These are phyloP conservation scores for Aulostomus chinensis DNA, from an alignment of 2,797 vertebrate genomes.

Conservation along the genomic window DNA sequence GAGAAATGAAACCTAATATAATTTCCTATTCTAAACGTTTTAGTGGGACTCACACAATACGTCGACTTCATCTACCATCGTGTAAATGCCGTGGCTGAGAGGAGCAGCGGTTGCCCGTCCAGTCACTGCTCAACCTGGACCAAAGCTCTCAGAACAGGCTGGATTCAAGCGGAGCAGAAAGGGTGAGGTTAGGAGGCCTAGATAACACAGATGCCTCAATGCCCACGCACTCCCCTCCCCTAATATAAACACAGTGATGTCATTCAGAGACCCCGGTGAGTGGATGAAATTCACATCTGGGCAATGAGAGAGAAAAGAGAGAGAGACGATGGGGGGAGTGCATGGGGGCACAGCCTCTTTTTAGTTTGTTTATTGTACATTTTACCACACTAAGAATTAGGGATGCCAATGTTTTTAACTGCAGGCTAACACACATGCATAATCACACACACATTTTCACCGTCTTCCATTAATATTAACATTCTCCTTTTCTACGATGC, in stretches of 20 bases:
- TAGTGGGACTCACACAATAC: too few species aligned
- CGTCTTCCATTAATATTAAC: constrained; percentile 71
- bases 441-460: constrained; percentile 42
- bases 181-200: constrained; percentile 60
- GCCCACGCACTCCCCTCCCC: constrained; percentile 67
- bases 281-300: constrained; percentile 54
- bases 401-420: constrained; percentile 44
- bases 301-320: constrained; percentile 32
- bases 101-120: constrained; percentile 17
- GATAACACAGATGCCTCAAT: constrained; percentile 68
- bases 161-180: constrained; percentile 57
- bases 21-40: too few species aligned
- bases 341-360: constrained; percentile 18
- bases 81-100: constrained; percentile 28
- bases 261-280: constrained; percentile 62
- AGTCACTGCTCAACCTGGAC: constrained; percentile 28
- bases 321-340: neutral
- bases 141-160: constrained; percentile 65
- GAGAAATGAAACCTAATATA: too few species aligned
- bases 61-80: too few species aligned
- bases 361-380: constrained; percentile 48
- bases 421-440: constrained; percentile 34
- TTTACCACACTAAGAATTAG: constrained; percentile 52
- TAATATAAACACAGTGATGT: constrained; percentile 66
- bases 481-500: constrained; percentile 60